Evolutionary conservation across 2,888 invertebrate genomes (phyloP), one percentile per base, ranked within the genome.

Genomic region (Alcis repandata): DNA sequence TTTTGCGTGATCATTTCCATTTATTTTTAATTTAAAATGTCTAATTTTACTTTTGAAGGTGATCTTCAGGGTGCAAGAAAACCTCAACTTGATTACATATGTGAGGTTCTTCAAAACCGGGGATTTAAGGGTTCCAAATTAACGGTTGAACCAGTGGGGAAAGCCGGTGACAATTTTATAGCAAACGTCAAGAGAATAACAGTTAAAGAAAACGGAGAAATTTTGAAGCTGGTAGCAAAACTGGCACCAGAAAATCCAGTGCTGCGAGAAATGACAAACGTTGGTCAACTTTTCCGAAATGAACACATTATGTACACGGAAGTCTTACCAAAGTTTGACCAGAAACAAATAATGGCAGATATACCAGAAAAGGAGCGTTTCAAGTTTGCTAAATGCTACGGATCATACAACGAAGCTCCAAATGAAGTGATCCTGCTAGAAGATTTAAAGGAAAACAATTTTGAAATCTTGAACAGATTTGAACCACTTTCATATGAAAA

Each of bases 191-290:
- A 73, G 43, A 74, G 77, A 63, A 63, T 77, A 4, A 68, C 56
- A 0, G 70, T 74, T 6, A 51, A 65, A 17, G 65, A 76, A 7
- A 69, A 77, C 63, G 78, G 74, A 2, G 19, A 69, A 15, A 63
- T 66, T 4, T 77, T 82, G 52, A 79, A 76, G 48, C 82, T 88
- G 70, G 74, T 89, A 7, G 86, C 79, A 0, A 89, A 89, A 73
- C 70, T 87, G n/a, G 85, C 87, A 7, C 79, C 84, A 0, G 22
- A 67, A 0, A 2, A 46, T 0, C 79, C 79, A 67, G 20, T 49
- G n/a, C 0, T 75, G 10, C 72, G 84, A 22, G 4, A 46, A 11
- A 56, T 49, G 15, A 67, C 73, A 48, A 76, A 76, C 22, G 63
- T 69, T n/a, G 56, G 2, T 7, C 0, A 64, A 2, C 2, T 79